phyloP scores from a whole-genome alignment of 1,140 invertebrate genomes.

The Caligus rogercresseyi region DNA sequence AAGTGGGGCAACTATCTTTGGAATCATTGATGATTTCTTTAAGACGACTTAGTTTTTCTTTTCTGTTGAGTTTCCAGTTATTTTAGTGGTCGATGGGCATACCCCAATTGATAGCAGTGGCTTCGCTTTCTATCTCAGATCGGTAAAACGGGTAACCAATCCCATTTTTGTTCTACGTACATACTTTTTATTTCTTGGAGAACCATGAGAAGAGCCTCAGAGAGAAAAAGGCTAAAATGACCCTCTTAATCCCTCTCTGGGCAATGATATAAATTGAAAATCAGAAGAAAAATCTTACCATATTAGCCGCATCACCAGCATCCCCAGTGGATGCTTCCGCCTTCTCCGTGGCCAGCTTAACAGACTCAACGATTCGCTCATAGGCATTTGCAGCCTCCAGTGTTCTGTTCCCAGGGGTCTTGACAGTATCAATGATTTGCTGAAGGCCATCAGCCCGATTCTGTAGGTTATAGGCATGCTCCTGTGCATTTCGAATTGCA shows the following conservation, averaged over 20 bases:
- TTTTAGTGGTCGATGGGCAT: too few species aligned
- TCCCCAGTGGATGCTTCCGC: not conserved
- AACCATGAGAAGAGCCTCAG: too few species aligned
- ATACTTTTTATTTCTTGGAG: too few species aligned
- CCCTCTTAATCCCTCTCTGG: conserved; percentile 19
- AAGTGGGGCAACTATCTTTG: too few species aligned
- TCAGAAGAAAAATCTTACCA: conserved; percentile 2
- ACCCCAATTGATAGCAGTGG: too few species aligned
- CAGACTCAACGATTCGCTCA: conserved; percentile 56
- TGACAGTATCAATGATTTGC: conserved; percentile 42
- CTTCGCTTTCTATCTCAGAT: too few species aligned
- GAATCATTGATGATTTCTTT: too few species aligned
- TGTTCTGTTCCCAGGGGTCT: conserved; percentile 40
- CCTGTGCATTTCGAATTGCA: conserved; percentile 35
- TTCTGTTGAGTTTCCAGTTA: too few species aligned
- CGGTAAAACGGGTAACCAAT: too few species aligned
- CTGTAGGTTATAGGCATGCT: conserved; percentile 38
- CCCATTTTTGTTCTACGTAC: too few species aligned
- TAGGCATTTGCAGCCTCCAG: conserved; percentile 71
- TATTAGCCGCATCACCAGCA: not conserved
- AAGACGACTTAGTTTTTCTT: too few species aligned
- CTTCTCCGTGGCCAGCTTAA: conserved; percentile 28
- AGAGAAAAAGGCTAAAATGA: too few species aligned
- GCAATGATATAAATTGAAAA: not conserved
- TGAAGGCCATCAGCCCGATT: conserved; percentile 50